These are phyloP conservation scores for Myotis planiceps DNA, from an alignment of 2,797 vertebrate genomes.

Conservation along the genomic window DNA sequence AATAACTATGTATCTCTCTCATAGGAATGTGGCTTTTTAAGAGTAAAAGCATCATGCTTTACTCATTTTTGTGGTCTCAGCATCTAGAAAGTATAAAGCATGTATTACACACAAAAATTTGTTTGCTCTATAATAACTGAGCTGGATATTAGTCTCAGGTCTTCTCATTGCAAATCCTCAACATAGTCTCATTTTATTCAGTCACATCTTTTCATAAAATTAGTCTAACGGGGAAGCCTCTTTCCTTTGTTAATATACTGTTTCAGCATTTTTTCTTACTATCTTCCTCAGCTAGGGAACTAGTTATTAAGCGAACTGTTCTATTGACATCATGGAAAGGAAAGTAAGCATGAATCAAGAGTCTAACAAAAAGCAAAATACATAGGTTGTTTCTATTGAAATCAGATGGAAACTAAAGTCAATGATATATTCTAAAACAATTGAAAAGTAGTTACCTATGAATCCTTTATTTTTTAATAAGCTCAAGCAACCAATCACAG, in stretches of 20 bases:
- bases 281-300: neutral
- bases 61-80: neutral
- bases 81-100: neutral
- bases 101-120: neutral
- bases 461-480: neutral
- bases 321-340: neutral
- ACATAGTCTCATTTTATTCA: neutral
- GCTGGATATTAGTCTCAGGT: neutral
- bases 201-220: neutral
- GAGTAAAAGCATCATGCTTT: neutral
- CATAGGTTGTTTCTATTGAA: neutral
- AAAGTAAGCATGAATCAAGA: neutral
- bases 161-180: neutral
- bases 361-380: neutral
- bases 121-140: neutral
- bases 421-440: neutral
- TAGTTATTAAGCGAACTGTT: neutral
- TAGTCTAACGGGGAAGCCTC: neutral
- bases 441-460: neutral
- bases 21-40: neutral
- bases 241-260: neutral
- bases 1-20: neutral
- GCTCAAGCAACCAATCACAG: neutral
- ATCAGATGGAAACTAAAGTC: neutral
- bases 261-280: slow-evolving; percentile 7